phyloP scores from a whole-genome alignment of 2,797 vertebrate species.

The Toxotes lorentzi region DNA sequence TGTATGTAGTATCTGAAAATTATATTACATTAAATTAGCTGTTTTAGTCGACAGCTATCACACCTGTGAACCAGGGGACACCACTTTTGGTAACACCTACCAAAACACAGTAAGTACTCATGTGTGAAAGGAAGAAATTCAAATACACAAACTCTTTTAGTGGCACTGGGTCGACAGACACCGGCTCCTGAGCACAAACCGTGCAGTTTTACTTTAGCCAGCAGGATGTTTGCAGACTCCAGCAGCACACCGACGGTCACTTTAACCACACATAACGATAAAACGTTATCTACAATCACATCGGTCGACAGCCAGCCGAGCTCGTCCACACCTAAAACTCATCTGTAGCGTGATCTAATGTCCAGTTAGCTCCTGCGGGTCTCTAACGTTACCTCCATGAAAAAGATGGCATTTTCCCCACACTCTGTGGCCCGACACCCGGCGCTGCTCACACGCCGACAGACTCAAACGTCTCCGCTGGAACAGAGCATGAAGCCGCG shows the following conservation, averaged over 20 bases:
- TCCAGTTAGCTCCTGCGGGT: conserved; percentile 21
- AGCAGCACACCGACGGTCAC: background rate
- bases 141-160: background rate
- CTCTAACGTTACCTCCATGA: conserved; percentile 79
- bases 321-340: background rate
- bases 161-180: background rate
- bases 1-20: background rate
- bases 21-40: background rate
- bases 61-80: background rate
- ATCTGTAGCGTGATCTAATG: background rate
- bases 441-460: conserved; percentile 68
- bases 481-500: conserved; percentile 66
- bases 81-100: background rate
- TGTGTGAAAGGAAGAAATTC: too few relatives aligned
- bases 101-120: background rate
- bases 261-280: background rate
- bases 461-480: conserved; percentile 61
- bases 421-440: conserved; percentile 65
- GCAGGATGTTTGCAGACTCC: conserved; percentile 13
- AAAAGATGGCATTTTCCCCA: conserved; percentile 80
- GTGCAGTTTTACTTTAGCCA: background rate
- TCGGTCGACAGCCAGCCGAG: background rate
- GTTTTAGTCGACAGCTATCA: background rate
- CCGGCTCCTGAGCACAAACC: background rate
- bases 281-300: background rate